These are phyloP conservation scores for Drosophila koepferae DNA, from an alignment of 2,888 invertebrate species.

Conservation along the genomic window DNA sequence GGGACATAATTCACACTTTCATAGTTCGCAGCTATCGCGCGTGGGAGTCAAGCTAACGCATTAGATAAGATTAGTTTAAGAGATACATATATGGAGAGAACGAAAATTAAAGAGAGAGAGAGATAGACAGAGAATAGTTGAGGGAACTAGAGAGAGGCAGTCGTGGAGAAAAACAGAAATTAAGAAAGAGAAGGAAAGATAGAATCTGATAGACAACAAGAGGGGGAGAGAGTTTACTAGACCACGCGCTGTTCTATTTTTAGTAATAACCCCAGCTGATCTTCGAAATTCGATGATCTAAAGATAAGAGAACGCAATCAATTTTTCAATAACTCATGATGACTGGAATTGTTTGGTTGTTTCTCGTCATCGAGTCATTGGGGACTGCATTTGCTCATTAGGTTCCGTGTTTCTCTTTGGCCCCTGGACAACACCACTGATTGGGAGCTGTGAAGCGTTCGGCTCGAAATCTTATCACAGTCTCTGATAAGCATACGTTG, in stretches of 20 bases:
- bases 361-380: conserved; percentile 25
- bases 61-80: conserved; percentile 29
- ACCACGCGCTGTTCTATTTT: not conserved
- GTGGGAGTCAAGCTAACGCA: conserved; percentile 14
- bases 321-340: conserved; percentile 2
- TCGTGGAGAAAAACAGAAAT: not conserved
- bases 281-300: not conserved
- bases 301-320: conserved; percentile 1
- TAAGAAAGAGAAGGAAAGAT: not conserved
- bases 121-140: too few species aligned
- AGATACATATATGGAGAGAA: not conserved
- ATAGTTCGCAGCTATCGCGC: conserved; percentile 17
- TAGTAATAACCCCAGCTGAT: not conserved
- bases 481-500: conserved; percentile 42
- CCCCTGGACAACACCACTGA: conserved; percentile 12
- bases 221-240: not conserved
- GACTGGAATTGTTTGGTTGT: conserved; percentile 1
- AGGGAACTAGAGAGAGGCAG: not conserved
- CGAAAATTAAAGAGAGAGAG: not conserved
- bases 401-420: not conserved
- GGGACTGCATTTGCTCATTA: conserved; percentile 24
- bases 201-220: not conserved
- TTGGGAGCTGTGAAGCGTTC: conserved; percentile 23
- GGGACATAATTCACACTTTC: not conserved
- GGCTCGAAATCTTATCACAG: conserved; percentile 49